phyloP scores from a whole-genome alignment of 1,140 invertebrate genomes.

The Drosophila watanabei region DNA sequence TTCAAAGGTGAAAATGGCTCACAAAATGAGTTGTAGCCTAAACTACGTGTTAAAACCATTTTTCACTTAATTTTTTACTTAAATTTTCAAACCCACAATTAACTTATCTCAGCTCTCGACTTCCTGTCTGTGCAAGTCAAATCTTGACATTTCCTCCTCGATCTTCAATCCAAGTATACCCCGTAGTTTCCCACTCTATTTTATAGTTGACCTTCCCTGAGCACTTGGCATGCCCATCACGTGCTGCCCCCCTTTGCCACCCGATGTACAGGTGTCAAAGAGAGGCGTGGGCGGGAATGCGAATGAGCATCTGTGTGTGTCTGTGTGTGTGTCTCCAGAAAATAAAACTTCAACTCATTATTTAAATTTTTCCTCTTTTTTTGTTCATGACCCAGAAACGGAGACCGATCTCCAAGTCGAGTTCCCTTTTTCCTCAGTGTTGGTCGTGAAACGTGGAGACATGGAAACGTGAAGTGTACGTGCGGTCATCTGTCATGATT shows the following conservation, averaged over 20 bases:
- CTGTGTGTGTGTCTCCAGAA: neutral
- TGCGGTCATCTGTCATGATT: slow-evolving; percentile 83
- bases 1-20: neutral
- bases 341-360: slow-evolving; percentile 72
- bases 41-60: too few species aligned
- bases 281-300: slow-evolving; percentile 18
- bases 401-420: slow-evolving; percentile 32
- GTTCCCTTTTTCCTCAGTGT: slow-evolving; percentile 10
- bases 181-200: neutral
- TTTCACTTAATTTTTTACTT: too few species aligned
- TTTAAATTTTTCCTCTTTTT: slow-evolving; percentile 67
- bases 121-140: neutral
- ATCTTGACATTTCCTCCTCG: neutral
- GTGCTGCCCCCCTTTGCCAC: slow-evolving; percentile 51
- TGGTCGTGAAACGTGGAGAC: slow-evolving; percentile 56
- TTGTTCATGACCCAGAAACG: slow-evolving; percentile 78
- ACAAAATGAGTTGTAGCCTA: neutral
- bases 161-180: neutral
- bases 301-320: slow-evolving; percentile 5
- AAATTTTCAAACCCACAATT: neutral
- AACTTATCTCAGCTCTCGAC: neutral
- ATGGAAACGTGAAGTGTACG: slow-evolving; percentile 69
- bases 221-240: slow-evolving; percentile 56
- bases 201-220: slow-evolving; percentile 13
- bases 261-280: slow-evolving; percentile 32